Conservation (phyloP, 2,888 invertebrate species). For the Phasia obesa region DNA sequence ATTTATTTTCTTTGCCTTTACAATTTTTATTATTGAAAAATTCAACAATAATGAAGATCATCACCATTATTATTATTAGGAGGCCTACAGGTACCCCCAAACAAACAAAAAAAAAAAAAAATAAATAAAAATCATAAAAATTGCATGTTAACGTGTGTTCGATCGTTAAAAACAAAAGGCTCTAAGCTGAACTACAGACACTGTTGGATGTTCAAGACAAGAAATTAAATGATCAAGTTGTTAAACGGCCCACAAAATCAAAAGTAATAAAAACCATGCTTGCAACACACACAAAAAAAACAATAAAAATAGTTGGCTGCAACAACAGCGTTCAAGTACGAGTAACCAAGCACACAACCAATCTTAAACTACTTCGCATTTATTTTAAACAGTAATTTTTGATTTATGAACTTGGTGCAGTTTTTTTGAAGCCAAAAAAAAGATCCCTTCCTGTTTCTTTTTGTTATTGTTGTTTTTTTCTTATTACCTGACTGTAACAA, state of each 20-base stretch:
- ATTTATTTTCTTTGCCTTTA: neutral
- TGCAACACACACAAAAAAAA: slow-evolving; percentile 30
- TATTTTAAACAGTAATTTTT: slow-evolving; percentile 29
- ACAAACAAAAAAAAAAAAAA: slow-evolving; percentile 2
- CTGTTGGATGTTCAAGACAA: neutral
- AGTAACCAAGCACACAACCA: slow-evolving; percentile 35
- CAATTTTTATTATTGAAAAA: slow-evolving; percentile 52
- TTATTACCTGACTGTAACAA: neutral
- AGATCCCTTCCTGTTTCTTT: slow-evolving; percentile 34
- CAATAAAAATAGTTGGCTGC: neutral
- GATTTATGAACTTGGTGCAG: slow-evolving; percentile 57
- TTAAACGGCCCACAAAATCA: slow-evolving; percentile 46
- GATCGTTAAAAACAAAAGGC: too few species aligned
- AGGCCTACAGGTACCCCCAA: slow-evolving; percentile 45
- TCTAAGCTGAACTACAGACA: slow-evolving; percentile 18
- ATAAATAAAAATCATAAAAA: slow-evolving; percentile 33
- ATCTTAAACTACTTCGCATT: slow-evolving; percentile 18
- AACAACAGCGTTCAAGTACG: slow-evolving; percentile 18
- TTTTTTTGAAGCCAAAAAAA: slow-evolving; percentile 6
- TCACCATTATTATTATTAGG: slow-evolving; percentile 31
- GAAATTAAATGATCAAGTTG: slow-evolving; percentile 58
- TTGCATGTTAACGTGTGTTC: neutral
- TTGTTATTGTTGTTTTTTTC: neutral
- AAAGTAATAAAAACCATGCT: slow-evolving; percentile 16
- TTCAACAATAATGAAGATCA: slow-evolving; percentile 55